Conservation (phyloP, 2,113 vertebrate genomes). For the Ranitomeya variabilis region DNA sequence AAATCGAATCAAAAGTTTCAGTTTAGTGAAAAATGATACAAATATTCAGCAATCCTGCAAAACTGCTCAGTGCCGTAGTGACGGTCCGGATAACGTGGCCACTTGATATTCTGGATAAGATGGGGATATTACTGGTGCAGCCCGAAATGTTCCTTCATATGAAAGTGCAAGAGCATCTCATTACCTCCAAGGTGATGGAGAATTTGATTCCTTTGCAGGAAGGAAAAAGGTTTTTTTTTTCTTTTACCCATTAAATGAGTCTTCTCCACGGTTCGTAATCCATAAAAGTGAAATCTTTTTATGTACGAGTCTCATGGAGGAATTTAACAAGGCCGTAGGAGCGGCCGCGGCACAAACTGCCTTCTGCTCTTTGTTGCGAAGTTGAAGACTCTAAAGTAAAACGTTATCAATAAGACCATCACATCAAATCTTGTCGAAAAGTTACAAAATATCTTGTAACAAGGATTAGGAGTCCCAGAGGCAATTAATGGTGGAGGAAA, state of each 20-base stretch:
- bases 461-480: too few species aligned
- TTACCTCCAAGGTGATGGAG: neutral
- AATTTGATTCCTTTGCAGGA: neutral
- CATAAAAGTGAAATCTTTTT: slow-evolving; percentile 7
- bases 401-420: neutral
- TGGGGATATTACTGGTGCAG: neutral
- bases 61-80: neutral
- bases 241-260: neutral
- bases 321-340: neutral
- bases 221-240: neutral
- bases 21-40: neutral
- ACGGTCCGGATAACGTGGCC: neutral
- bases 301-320: neutral
- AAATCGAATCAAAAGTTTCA: neutral
- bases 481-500: too few species aligned
- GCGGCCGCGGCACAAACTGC: neutral
- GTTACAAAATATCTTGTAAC: neutral
- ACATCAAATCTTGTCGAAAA: neutral
- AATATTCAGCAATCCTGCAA: neutral
- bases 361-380: neutral
- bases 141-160: neutral
- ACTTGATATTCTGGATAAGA: neutral
- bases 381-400: neutral
- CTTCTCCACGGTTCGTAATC: neutral
- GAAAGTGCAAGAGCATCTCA: slow-evolving; percentile 3